phyloP scores from a whole-genome alignment of 1,140 invertebrate species.

The Saccostrea glomerata region DNA sequence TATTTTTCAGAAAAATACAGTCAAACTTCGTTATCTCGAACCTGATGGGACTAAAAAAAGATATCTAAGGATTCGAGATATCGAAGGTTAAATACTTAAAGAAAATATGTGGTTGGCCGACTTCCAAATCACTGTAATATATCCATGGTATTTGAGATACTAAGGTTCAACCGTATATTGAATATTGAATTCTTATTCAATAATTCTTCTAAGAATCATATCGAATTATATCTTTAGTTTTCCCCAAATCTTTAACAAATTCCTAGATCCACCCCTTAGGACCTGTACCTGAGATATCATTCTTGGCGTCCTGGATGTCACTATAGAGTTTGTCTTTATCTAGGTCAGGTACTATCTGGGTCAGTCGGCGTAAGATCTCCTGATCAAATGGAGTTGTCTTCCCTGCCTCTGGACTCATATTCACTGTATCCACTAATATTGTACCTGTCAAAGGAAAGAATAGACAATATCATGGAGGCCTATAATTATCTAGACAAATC shows the following conservation, averaged over 20 bases:
- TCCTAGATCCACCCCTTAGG: neutral
- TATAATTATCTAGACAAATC: no score
- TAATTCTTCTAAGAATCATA: no score
- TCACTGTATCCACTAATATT: conserved; percentile 88
- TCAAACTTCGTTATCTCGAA: no score
- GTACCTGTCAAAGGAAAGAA: conserved; percentile 80
- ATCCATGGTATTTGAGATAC: no score
- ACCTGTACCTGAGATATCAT: conserved; percentile 79
- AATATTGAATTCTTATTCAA: no score
- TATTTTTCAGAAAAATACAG: no score
- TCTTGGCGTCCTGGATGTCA: conserved; percentile 82
- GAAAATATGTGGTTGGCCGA: no score
- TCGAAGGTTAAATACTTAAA: no score
- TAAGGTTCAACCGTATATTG: no score
- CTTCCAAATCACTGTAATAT: no score
- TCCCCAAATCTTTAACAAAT: neutral
- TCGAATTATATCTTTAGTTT: neutral
- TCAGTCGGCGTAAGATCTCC: conserved; percentile 75
- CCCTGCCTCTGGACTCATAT: conserved; percentile 83
- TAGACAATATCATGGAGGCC: neutral
- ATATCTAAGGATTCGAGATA: no score
- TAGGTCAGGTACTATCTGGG: conserved; percentile 71
- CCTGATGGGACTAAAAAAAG: no score
- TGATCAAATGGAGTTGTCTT: conserved; percentile 83
- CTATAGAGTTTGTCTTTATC: conserved; percentile 79